phyloP scores from a whole-genome alignment of 92 coral and sea anemone species.

The Porites evermanni region DNA sequence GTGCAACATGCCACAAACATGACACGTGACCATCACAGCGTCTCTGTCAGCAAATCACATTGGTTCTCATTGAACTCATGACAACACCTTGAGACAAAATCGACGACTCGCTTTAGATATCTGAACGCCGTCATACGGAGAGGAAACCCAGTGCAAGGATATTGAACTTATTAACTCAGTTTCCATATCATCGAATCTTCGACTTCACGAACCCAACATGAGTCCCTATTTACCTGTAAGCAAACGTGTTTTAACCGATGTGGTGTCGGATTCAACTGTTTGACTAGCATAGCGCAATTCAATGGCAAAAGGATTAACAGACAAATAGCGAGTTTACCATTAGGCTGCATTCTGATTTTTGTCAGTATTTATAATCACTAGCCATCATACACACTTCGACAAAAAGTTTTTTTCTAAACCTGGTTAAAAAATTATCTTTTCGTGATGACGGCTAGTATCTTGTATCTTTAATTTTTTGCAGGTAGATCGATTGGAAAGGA shows the following conservation, averaged over 20 bases:
- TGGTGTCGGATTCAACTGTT: not conserved
- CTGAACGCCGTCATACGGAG: not conserved
- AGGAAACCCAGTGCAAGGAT: slow-evolving; percentile 19
- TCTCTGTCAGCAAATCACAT: not conserved
- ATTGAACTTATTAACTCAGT: not conserved
- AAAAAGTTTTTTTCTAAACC: no score
- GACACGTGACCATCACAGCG: slow-evolving; percentile 8
- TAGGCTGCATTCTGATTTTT: no score
- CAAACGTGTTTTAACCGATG: not conserved
- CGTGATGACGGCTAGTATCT: no score
- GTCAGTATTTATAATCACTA: no score
- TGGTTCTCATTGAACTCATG: not conserved
- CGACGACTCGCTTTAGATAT: not conserved
- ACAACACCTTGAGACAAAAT: not conserved
- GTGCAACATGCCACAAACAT: not conserved
- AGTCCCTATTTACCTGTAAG: slow-evolving; percentile 37
- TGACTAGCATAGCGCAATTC: no score
- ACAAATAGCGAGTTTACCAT: no score
- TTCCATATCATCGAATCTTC: slow-evolving; percentile 11
- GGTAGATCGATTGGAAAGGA: no score
- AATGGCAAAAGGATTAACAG: no score
- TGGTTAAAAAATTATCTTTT: no score
- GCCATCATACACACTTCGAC: no score
- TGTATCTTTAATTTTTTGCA: no score
- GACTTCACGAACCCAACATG: slow-evolving; percentile 1